Evolutionary conservation across 1,140 invertebrate species (phyloP), one percentile per base, ranked within the genome.

Genomic region (Nixonia krombeini): DNA sequence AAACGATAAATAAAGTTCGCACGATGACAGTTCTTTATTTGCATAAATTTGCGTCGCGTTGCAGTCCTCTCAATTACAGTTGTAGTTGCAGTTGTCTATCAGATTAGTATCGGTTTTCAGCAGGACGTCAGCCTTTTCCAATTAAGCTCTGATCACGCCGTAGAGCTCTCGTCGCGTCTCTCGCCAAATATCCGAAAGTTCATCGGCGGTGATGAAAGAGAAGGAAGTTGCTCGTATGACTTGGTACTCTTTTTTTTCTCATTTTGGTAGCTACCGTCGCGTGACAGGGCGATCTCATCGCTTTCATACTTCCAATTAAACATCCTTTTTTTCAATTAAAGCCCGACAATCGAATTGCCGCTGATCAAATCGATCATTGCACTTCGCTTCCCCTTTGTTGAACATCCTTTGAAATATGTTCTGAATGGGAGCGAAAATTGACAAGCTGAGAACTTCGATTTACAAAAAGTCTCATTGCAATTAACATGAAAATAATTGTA

Each of bases 71-170:
- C 52, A 57, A 65, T 70, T 65, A 58, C 61, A 57, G 33, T 53
- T 52, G 46, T 50, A 62, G 23, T 49, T 55, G 58, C 49, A 52
- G 57, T 63, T 53, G 57, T 49, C 45, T 59, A 69, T 69, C 55
- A 59, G 59, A 63, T 69, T 69, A 69, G 66, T 63, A 69, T 69
- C 50, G 53, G 58, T 55, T 63, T 69, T 69, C 59, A 63, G 33
- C 49, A 29, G 29, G 50, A 58, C 51, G 52, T 63, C 53, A 57
- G 53, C 73, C 75, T 75, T 77, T 78, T 78, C 72, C 75, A 78
- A 78, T 78, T 71, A 78, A 78, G 72, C 73, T 78, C 73, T 75
- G 73, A 78, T 77, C 75, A 72, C 59, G 50, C 45, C 52, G 47
- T 55, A 63, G 49, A 44, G 58, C 67, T 75, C 47, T 68, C 55